A percentile compares a stretch with the other conserved stretches of the same genome.
These are phyloP conservation scores for Conistra vaccinii DNA, from an alignment of 2,888 invertebrate genomes.

Conservation along the genomic window DNA sequence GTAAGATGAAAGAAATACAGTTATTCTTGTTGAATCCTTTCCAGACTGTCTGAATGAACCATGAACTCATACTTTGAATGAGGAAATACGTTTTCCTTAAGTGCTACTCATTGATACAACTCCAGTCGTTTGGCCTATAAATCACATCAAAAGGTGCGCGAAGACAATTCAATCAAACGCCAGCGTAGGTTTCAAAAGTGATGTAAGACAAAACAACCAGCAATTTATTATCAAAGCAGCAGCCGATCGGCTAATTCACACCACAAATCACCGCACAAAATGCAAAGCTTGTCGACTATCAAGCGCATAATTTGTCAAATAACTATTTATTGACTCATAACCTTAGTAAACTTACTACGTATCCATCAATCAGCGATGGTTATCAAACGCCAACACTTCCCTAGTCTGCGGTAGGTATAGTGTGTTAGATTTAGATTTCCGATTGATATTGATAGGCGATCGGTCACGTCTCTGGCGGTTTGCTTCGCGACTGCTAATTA, in stretches of 20 bases:
- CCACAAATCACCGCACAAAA: slow-evolving; percentile 59
- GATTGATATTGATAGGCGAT: slow-evolving; percentile 85
- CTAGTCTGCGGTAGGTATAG: slow-evolving; percentile 85
- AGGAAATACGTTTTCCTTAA: not conserved
- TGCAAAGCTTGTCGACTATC: slow-evolving; percentile 55
- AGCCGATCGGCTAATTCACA: slow-evolving; percentile 39
- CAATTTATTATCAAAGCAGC: slow-evolving; percentile 36
- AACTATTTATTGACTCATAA: slow-evolving; percentile 61
- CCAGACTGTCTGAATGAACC: no score
- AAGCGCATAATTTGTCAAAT: slow-evolving; percentile 60
- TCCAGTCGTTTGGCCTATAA: not conserved
- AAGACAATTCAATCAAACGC: slow-evolving; percentile 40
- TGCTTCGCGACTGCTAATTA: slow-evolving; percentile 80
- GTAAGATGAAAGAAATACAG: not conserved
- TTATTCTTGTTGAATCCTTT: not conserved
- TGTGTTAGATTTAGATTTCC: slow-evolving; percentile 80
- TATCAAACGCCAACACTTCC: slow-evolving; percentile 66
- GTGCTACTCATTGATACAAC: slow-evolving; percentile 19
- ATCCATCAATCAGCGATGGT: slow-evolving; percentile 62
- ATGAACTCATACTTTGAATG: not conserved
- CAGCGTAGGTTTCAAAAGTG: slow-evolving; percentile 43
- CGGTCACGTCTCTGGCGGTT: slow-evolving; percentile 82
- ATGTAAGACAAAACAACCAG: slow-evolving; percentile 23
- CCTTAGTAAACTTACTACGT: slow-evolving; percentile 15
- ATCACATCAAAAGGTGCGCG: slow-evolving; percentile 1